Evolutionary conservation across 2,888 invertebrate genomes (phyloP), one percentile per base, ranked within the genome.

Genomic region (Marasmarcha lunaedactyla): DNA sequence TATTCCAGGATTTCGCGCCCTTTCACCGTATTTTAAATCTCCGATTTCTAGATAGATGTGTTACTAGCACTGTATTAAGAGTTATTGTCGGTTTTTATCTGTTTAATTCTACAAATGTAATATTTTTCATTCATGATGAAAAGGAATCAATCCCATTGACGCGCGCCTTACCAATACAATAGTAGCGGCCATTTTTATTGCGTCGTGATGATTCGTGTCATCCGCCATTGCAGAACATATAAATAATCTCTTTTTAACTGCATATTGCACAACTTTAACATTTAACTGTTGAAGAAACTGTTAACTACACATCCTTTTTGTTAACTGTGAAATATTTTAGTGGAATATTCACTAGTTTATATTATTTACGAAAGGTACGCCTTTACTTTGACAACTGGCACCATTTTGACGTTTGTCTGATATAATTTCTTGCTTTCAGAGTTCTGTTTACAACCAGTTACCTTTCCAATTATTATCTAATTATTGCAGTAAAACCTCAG

Each of bases 121-220:
- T 3, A 10, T n/a, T 30, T 30, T 30, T 30, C 30, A 30, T 30
- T 11, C 10, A 10, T 11, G 10, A 11, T 30, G 4, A 30, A 30
- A 6, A 11, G 4, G 10, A 10, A 30, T 11, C 12, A 30, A 30
- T 63, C 59, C 51, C 61, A 65, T 70, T 74, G 77, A 77, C 78
- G 78, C 79, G 73, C 78, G 81, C 81, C 81, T 81, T 83, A 83
- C 83, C 83, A 65, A 69, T 63, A 67, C 83, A 65, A 69, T 63
- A 67, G 11, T 54, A 77, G 77, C 81, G 81, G 81, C 83, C 83
- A 83, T 83, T 71, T 83, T 83, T 79, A 81, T 83, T 83, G 78
- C 79, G 79, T 78, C 76, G 76, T 70, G 79, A 76, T 72, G 78
- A 72, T 74, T 83, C 79, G 79, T 83, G 83, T 79, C 81, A 81